phyloP scores from a whole-genome alignment of 2,113 vertebrate species.

The Cariama cristata region DNA sequence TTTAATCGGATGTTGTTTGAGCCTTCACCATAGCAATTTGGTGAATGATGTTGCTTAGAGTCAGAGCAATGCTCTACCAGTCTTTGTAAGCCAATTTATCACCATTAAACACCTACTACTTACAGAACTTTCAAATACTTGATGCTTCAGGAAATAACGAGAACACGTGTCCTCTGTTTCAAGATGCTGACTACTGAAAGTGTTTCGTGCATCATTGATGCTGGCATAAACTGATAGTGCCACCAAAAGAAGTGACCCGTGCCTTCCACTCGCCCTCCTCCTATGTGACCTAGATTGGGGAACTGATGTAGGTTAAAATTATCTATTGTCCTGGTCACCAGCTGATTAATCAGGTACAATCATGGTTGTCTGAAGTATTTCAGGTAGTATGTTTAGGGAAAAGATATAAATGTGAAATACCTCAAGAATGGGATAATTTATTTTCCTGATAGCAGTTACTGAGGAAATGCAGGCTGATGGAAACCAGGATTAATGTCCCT shows the following conservation, averaged over 20 bases:
- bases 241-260: neutral
- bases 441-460: constrained; percentile 7
- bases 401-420: neutral
- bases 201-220: neutral
- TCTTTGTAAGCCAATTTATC: neutral
- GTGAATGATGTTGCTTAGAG: neutral
- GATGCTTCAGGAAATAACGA: neutral
- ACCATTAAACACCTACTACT: neutral
- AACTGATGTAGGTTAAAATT: neutral
- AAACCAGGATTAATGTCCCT: neutral
- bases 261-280: neutral
- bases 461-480: neutral
- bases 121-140: neutral
- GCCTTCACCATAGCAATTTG: neutral
- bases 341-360: neutral
- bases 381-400: neutral
- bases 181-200: neutral
- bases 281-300: neutral
- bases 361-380: neutral
- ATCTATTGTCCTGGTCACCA: neutral
- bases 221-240: neutral
- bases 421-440: neutral
- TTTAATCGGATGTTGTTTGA: neutral
- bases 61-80: neutral
- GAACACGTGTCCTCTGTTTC: neutral